phyloP scores from a whole-genome alignment of 2,797 vertebrate genomes.

The Podargus strigoides region DNA sequence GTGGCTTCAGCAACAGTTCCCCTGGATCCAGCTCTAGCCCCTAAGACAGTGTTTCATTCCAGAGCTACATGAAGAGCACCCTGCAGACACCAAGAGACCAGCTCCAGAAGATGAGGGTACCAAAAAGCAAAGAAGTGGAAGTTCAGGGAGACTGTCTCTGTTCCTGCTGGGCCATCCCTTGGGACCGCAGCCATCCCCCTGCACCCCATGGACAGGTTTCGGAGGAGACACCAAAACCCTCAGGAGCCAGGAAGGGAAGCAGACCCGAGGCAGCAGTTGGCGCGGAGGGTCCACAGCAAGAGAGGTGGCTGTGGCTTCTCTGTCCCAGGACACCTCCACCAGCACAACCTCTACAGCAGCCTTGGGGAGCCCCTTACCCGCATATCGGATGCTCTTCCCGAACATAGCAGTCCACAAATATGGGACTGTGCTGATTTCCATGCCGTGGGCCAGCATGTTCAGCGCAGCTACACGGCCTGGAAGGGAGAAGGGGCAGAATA shows the following conservation, averaged over 20 bases:
- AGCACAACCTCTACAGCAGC: background rate
- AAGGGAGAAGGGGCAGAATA: background rate
- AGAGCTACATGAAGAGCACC: background rate
- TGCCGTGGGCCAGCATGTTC: slow-evolving; percentile 89
- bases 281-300: background rate
- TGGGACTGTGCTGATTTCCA: slow-evolving; percentile 90
- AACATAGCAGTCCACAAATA: slow-evolving; percentile 98
- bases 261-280: background rate
- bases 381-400: slow-evolving; percentile 93
- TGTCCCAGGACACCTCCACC: background rate
- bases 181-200: background rate
- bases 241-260: background rate
- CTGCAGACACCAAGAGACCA: background rate
- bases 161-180: background rate
- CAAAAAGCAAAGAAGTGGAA: background rate
- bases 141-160: background rate
- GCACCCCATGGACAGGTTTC: background rate
- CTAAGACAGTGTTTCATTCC: background rate
- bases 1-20: background rate
- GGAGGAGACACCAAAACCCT: background rate
- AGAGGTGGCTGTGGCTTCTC: background rate
- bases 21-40: background rate
- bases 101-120: background rate
- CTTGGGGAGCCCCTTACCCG: slow-evolving; percentile 74
- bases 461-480: slow-evolving; percentile 90